These are phyloP conservation scores for Callorhinus ursinus DNA, from an alignment of 2,113 vertebrate species.

Conservation along the genomic window DNA sequence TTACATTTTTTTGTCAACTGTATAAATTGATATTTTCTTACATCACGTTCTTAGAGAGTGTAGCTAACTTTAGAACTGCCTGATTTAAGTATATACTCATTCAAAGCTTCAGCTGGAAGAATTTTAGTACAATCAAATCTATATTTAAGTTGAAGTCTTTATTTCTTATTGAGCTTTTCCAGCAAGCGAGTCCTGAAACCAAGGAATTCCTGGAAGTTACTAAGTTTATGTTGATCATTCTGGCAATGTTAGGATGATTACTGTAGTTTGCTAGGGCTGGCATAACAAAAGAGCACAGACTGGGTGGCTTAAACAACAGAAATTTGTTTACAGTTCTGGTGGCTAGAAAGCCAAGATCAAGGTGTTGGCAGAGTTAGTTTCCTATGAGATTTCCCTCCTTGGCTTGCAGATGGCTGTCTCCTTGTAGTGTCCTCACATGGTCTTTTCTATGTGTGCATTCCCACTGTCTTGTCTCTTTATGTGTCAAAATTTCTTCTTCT, in stretches of 20 bases:
- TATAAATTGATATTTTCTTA: neutral
- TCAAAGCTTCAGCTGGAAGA: neutral
- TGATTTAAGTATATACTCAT: neutral
- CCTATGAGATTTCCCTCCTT: neutral
- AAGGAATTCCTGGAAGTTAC: neutral
- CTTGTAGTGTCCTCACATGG: neutral
- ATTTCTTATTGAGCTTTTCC: neutral
- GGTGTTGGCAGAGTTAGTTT: neutral
- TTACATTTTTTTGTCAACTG: neutral
- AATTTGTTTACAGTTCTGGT: neutral
- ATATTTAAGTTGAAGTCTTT: neutral
- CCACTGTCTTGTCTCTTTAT: neutral
- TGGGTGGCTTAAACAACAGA: neutral
- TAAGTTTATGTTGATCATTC: neutral
- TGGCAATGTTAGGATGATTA: neutral
- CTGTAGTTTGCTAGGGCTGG: neutral
- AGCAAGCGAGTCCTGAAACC: neutral
- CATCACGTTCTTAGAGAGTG: slow-evolving; percentile 1
- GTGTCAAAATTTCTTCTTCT: neutral
- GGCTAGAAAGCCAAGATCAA: neutral
- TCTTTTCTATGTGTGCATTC: neutral
- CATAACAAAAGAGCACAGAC: neutral
- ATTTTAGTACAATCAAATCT: neutral
- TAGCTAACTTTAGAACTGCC: slow-evolving; percentile 1
- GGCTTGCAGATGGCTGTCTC: neutral